A percentile compares a stretch with the other conserved stretches of the same genome.
Conservation (phyloP, 2,888 invertebrate genomes). For the Drosophila austrosaltans region DNA sequence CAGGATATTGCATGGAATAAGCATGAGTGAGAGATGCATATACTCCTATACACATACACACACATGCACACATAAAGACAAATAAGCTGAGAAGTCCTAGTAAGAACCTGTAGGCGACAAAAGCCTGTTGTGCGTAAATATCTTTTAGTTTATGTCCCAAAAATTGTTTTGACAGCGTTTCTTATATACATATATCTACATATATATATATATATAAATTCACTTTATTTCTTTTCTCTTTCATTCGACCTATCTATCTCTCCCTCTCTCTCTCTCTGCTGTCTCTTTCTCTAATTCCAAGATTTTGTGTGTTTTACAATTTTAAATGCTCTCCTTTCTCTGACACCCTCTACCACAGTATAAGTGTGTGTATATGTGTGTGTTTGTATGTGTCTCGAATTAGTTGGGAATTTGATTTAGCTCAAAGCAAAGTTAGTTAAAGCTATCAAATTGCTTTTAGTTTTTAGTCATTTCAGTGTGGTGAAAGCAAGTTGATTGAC, state of each 20-base stretch:
- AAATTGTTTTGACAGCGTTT: slow-evolving; percentile 46
- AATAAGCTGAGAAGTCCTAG: slow-evolving; percentile 38
- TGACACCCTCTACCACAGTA: not conserved
- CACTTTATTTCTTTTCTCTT: slow-evolving; percentile 18
- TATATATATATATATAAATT: not conserved
- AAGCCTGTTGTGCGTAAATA: slow-evolving; percentile 61
- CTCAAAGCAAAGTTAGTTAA: slow-evolving; percentile 43
- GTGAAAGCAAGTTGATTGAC: slow-evolving; percentile 3
- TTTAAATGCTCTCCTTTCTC: slow-evolving; percentile 14
- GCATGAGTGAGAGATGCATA: slow-evolving; percentile 52
- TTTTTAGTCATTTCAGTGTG: slow-evolving; percentile 8
- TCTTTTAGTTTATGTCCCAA: slow-evolving; percentile 49
- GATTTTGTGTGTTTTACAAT: slow-evolving; percentile 20
- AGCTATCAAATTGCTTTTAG: slow-evolving; percentile 38
- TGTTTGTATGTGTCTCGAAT: slow-evolving; percentile 34
- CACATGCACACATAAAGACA: slow-evolving; percentile 14
- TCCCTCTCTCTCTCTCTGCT: slow-evolving; percentile 21
- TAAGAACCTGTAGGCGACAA: slow-evolving; percentile 66
- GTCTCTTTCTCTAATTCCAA: not conserved
- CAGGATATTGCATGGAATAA: slow-evolving; percentile 74
- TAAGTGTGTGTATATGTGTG: slow-evolving; percentile 11
- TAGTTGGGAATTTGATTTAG: slow-evolving; percentile 57
- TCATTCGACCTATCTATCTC: not conserved
- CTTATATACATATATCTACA: not conserved
- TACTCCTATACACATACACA: slow-evolving; percentile 27